Evolutionary conservation across 2,797 vertebrate species (phyloP), one percentile per base, ranked within the genome.

Genomic region (Coregonus ussuriensis): DNA sequence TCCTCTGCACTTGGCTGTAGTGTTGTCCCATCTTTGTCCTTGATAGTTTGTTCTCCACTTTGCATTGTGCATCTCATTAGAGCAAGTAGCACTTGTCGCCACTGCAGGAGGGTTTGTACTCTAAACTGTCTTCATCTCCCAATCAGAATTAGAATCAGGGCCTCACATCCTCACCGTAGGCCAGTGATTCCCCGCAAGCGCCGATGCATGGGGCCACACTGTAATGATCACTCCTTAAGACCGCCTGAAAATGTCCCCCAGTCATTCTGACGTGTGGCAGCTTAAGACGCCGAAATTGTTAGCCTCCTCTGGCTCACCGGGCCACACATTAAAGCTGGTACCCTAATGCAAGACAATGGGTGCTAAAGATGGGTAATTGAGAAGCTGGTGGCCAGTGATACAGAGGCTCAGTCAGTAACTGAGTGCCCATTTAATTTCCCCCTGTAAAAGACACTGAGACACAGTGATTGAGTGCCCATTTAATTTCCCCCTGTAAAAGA

Each of bases 401-500:
- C 70, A 77, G 72, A 77, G 74, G 78, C 70, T 71, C 82, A 71
- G 74, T 69, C 52, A 75, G 80, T 80, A 80, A 83, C 83, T 80
- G 85, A 87, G 76, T 71, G 54, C 31, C 54, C 59, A 52, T 90
- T 88, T 87, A 82, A 88, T 86, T 85, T 79, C 56, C 80, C 72
- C 77, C 72, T 63, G 77, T 81, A 81, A 82, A 79, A 88, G 84
- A 90, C 90, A 74, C 52, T 69, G 71, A 56, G 86, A 90, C 89
- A 88, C 72, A 76, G 72, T 72, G 80, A 79, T 77, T 79, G 76
- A 87, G 76, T 71, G 54, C 31, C 54, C 59, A 52, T 90, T 88
- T 87, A 82, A 88, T 86, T 85, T 79, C 56, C 80, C 72, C 77
- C 72, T 63, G 77, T 81, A 81, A 82, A 79, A 88, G 84, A 90